phyloP scores from a whole-genome alignment of 30 jellyfish, hydroid and myxozoan species.

The Chironex yamaguchii region DNA sequence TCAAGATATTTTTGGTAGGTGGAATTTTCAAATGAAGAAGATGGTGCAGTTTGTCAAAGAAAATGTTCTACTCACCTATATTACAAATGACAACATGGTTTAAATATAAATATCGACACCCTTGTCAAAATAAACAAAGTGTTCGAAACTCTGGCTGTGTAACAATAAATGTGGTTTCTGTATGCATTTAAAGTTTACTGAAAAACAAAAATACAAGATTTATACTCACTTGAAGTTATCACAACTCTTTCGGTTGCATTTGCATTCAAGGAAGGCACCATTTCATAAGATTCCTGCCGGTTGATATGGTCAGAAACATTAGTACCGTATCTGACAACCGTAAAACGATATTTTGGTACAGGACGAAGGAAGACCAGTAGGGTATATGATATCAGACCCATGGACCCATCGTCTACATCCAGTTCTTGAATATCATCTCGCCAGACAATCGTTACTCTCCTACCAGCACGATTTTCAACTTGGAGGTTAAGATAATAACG shows the following conservation, averaged over 20 bases:
- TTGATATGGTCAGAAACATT: constrained; percentile 82
- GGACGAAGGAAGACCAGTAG: constrained; percentile 72
- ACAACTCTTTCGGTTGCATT: constrained; percentile 60
- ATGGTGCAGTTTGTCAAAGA: no score
- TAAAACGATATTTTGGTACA: constrained; percentile 75
- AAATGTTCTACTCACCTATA: no score
- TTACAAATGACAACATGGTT: no score
- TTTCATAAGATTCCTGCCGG: constrained; percentile 48
- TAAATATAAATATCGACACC: no score
- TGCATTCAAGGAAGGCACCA: constrained; percentile 58
- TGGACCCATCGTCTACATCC: constrained; percentile 90
- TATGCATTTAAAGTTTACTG: no score
- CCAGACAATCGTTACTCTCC: constrained; percentile 90
- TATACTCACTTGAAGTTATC: constrained; percentile 84
- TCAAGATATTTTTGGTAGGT: no score
- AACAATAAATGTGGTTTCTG: no score
- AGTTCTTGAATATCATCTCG: constrained; percentile 93
- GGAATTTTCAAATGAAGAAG: no score
- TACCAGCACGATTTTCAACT: constrained; percentile 89
- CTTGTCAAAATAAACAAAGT: no score
- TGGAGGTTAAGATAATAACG: constrained; percentile 55
- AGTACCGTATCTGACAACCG: constrained; percentile 89
- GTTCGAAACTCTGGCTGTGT: no score
- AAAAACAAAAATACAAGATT: no score
- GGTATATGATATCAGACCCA: constrained; percentile 68